Conservation (phyloP, 2,113 vertebrate genomes). For the Brachyhypopomus occidentalis region DNA sequence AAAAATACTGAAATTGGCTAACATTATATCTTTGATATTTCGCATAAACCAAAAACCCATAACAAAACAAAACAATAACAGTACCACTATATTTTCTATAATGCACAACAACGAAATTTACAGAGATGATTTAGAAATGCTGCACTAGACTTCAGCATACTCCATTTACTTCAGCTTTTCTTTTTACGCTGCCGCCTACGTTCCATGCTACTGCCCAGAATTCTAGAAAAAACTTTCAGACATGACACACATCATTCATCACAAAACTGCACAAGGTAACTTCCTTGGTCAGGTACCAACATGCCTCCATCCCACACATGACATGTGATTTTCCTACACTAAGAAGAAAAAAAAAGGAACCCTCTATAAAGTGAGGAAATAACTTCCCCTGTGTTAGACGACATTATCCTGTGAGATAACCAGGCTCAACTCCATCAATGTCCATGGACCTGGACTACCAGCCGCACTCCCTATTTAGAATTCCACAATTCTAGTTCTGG, state of each 20-base stretch:
- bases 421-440: not conserved
- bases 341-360: not conserved
- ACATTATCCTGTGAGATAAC: not conserved
- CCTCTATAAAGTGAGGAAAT: not conserved
- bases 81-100: too few species aligned
- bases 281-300: conserved; percentile 4
- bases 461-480: not conserved
- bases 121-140: too few species aligned
- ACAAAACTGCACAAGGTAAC: conserved; percentile 30
- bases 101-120: too few species aligned
- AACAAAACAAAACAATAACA: too few species aligned
- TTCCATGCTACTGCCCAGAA: conserved; percentile 28
- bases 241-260: conserved; percentile 44
- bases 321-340: not conserved
- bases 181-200: conserved; percentile 28
- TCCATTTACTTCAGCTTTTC: too few species aligned
- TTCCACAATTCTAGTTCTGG: not conserved
- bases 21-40: too few species aligned
- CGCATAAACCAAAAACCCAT: too few species aligned
- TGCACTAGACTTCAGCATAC: too few species aligned
- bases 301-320: not conserved
- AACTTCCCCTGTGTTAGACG: not conserved
- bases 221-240: conserved; percentile 3
- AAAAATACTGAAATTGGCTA: too few species aligned
- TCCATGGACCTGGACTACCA: not conserved